These are phyloP conservation scores for Enteromius thamalakanensis DNA, from an alignment of 2,797 vertebrate genomes.

Conservation along the genomic window DNA sequence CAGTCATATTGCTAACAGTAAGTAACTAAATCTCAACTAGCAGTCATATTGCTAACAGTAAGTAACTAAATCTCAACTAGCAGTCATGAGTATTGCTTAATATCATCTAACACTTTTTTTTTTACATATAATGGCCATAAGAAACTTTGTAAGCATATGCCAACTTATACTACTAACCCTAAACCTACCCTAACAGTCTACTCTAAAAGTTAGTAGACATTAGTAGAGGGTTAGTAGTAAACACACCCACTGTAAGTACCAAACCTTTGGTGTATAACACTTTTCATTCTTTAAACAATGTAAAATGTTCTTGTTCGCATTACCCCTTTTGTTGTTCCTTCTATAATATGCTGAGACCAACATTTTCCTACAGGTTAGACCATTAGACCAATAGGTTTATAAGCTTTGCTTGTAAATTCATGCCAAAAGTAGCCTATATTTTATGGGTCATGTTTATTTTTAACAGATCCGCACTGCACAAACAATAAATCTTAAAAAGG, in stretches of 20 bases:
- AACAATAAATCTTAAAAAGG: conserved; percentile 35
- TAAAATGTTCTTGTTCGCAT: not conserved
- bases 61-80: no score
- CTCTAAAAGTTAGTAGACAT: no score
- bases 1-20: no score
- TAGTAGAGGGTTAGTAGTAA: not conserved
- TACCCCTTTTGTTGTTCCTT: conserved; percentile 20
- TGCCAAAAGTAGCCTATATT: conserved; percentile 21
- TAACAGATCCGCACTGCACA: conserved; percentile 8
- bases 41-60: no score
- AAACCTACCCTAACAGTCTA: no score
- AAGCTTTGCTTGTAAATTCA: conserved; percentile 14
- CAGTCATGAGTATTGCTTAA: no score
- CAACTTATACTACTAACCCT: no score
- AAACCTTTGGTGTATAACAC: not conserved
- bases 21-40: no score
- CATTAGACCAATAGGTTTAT: conserved; percentile 10
- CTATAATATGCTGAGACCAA: conserved; percentile 12
- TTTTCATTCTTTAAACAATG: not conserved
- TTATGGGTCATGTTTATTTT: conserved; percentile 35
- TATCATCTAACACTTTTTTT: no score
- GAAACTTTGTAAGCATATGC: no score
- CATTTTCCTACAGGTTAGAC: conserved; percentile 11
- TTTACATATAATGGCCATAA: no score
- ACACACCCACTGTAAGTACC: not conserved